Base-by-base conservation (phyloP, 2,113 vertebrate genomes). In the Garra rufa region DNA sequence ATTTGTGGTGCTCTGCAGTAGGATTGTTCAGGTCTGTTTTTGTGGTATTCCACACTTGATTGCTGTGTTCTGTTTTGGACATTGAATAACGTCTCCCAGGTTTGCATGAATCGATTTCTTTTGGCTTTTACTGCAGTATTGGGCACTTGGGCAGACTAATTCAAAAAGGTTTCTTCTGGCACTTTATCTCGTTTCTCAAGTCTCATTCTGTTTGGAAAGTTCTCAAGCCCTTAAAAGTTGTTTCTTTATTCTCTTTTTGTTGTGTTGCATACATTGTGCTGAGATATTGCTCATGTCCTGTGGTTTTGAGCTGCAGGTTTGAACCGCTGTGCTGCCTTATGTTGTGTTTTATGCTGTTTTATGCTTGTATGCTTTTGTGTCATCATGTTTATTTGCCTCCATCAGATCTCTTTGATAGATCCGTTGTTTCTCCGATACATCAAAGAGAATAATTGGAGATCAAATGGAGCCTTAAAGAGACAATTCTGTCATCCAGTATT, bases 101-200 rank as follows among this genome's bases (percentile, higher is more conserved):
- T 82, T 82, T 82, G 63, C 79, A 70, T 82, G 65, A 82, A 82
- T 82, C 78, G 78, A 69, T 81, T 81, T 50, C 73, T 75, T 67
- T 67, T 30, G 24, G 41, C 59, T 63, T 79, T 79, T 79, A 63
- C 57, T 79, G 57, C 34, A n/a, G 38, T 63, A 63, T 63, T 61
- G 76, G 57, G 17, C 41, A 46, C 14, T 57, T 75, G n/a, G 26
- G 26, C 43, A 67, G 77, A 65, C 24, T 48, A 34, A 80, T 80
- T 80, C 59, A 28, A 34, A 80, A 65, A 80, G 59, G 24, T 19
- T 67, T 43, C 76, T 46, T 43, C 34, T 46, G 76, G 38, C 19
- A 24, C 63, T 50, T 34, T 48, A 48, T 67, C 26, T 48, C 3
- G 2, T 80, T 61, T 46, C 3, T 48, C 43, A 63, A 28, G 38